Base-by-base conservation (phyloP, 2,797 vertebrate species). In the Gobionotothen gibberifrons region DNA sequence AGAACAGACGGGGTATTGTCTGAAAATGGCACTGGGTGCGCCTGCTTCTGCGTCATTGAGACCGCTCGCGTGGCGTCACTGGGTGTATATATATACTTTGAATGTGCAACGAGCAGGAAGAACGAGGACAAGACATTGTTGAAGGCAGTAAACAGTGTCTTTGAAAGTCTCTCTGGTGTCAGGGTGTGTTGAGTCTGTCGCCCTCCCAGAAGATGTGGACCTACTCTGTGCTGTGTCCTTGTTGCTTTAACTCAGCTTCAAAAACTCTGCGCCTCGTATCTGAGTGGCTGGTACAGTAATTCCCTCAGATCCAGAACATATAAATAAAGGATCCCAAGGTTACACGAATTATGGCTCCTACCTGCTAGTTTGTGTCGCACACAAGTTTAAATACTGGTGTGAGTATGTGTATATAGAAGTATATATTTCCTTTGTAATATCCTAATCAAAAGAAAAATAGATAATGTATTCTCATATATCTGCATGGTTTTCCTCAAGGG, bases 1-100 rank as follows among this genome's bases (percentile, higher is more conserved):
- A 54, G 54, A 71, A 73, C 74, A 87, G 74, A 82, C 39, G 58
- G 58, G 55, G 61, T 72, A 84, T 82, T 91, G 87, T 91, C 72
- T 88, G 72, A 32, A 72, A 85, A 87, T 65, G 69, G 46, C 43
- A 69, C 55, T 15, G 63, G 61, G 55, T 69, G 71, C 67, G 72
- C 36, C 57, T 51, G 57, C 13, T 47, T 75, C 6, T 40, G 8
- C 69, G 59, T 60, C 44, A 26, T 9, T 39, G 19, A 62, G 61
- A 58, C 51, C 55, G 16, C 57, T 49, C 55, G 58, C 22, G 11
- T 59, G 32, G 32, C 32, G 8, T 36, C 32, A 36, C 32, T 36
- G 32, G 6, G 32, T 36, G 32, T 36, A 36, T 36, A 36, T 36
- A 42, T 32, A 19, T 29, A 59, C 48, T 22, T 53, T 61, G 39